phyloP scores from a whole-genome alignment of 2,888 invertebrate species.

The Drosophila sordidula region DNA sequence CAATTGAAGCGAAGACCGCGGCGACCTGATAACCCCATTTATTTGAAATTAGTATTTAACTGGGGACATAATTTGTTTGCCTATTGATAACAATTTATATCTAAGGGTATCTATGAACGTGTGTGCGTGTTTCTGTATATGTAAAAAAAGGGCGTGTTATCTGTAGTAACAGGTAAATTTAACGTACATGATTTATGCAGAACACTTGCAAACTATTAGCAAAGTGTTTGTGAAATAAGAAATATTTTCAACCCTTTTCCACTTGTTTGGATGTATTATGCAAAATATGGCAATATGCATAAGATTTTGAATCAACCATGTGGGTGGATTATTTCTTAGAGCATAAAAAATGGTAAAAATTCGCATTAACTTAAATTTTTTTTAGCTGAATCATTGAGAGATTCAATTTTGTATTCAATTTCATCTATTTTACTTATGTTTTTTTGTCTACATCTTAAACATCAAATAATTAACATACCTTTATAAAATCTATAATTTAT shows the following conservation, averaged over 20 bases:
- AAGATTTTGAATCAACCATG: no score
- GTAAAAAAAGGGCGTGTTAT: conserved; percentile 6
- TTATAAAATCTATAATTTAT: conserved; percentile 32
- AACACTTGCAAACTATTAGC: neutral
- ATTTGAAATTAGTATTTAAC: conserved; percentile 20
- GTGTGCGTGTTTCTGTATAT: neutral
- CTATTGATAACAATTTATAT: conserved; percentile 9
- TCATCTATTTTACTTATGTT: neutral
- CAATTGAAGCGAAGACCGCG: conserved; percentile 2
- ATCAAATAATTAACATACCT: neutral
- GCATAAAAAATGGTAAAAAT: no score
- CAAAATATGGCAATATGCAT: no score
- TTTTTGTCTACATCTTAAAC: neutral
- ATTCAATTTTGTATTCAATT: neutral
- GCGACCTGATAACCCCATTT: conserved; percentile 62
- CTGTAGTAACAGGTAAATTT: conserved; percentile 12
- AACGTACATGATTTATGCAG: neutral
- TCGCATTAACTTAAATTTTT: no score
- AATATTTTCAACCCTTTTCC: neutral
- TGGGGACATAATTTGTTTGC: conserved; percentile 16
- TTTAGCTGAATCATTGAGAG: no score
- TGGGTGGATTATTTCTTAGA: no score
- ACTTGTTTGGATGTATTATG: no score
- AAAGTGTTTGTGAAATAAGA: neutral
- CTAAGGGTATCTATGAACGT: neutral